Evolutionary conservation across 1,140 invertebrate species (phyloP).

Genomic region (Drosophila sulfurigaster): DNA sequence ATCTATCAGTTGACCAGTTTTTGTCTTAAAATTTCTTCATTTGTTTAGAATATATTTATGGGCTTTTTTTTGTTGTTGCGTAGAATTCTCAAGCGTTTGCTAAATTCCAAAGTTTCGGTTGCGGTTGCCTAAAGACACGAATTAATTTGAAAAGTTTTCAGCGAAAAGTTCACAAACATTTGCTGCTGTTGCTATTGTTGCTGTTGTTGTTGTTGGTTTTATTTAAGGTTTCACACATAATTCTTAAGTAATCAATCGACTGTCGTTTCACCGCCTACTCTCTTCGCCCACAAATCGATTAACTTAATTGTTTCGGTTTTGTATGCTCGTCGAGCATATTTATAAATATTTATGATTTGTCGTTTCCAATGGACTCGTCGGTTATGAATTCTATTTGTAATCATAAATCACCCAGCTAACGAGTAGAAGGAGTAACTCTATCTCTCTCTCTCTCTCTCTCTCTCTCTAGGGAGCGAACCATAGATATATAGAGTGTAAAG

Average conservation of each 20-base stretch:
- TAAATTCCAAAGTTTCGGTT: constrained; percentile 43
- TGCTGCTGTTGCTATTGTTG: constrained; percentile 7
- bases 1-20: background rate
- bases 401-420: constrained; percentile 41
- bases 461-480: no score
- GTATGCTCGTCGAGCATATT: constrained; percentile 19
- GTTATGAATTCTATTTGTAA: constrained; percentile 43
- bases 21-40: background rate
- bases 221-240: constrained; percentile 70
- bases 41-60: constrained; percentile 33
- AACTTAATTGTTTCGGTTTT: constrained; percentile 62
- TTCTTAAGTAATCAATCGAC: constrained; percentile 63
- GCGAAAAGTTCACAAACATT: constrained; percentile 38
- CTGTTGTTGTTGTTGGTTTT: constrained; percentile 31
- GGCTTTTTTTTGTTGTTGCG: constrained; percentile 8
- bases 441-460: no score
- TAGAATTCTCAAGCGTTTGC: constrained; percentile 32
- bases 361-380: constrained; percentile 14
- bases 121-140: constrained; percentile 57
- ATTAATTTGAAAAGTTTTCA: constrained; percentile 70
- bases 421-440: background rate
- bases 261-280: constrained; percentile 8
- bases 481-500: constrained; percentile 6
- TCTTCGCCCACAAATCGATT: constrained; percentile 55
- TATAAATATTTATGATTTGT: constrained; percentile 61